A percentile compares a stretch with the other conserved stretches of the same genome.
These are phyloP conservation scores for Cephus nigrinus DNA, from an alignment of 2,888 invertebrate species.

Conservation along the genomic window DNA sequence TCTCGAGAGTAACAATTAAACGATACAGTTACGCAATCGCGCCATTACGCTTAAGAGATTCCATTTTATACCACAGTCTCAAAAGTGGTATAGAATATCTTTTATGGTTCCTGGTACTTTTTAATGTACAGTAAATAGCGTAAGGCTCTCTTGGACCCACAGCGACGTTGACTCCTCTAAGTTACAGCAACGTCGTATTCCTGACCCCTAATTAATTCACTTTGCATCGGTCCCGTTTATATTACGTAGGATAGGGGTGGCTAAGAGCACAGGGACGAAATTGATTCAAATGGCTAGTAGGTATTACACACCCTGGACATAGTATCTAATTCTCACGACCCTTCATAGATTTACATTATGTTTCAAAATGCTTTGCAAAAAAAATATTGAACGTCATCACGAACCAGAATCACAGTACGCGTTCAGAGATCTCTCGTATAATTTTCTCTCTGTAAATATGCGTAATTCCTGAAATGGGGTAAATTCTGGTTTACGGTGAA, in stretches of 20 bases:
- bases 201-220: constrained; percentile 59
- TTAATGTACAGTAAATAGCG: background rate
- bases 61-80: background rate
- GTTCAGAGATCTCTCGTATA: too few species aligned
- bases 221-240: constrained; percentile 50
- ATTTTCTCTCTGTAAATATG: background rate
- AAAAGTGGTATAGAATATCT: background rate
- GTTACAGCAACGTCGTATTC: constrained; percentile 10
- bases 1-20: constrained; percentile 39
- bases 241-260: constrained; percentile 44
- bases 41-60: constrained; percentile 5
- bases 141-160: background rate
- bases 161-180: background rate
- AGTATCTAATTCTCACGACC: constrained; percentile 17
- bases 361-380: constrained; percentile 3
- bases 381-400: background rate
- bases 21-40: constrained; percentile 30
- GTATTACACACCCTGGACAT: constrained; percentile 38
- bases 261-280: constrained; percentile 51
- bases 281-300: constrained; percentile 57
- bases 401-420: background rate
- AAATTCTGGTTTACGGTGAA: background rate
- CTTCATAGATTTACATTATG: constrained; percentile 6
- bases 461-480: background rate
- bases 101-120: background rate